Percentiles rank a stretch among this genome's conserved stretches.
Evolutionary conservation across 2,888 invertebrate species (phyloP).

Genomic region (Plebejus anna): DNA sequence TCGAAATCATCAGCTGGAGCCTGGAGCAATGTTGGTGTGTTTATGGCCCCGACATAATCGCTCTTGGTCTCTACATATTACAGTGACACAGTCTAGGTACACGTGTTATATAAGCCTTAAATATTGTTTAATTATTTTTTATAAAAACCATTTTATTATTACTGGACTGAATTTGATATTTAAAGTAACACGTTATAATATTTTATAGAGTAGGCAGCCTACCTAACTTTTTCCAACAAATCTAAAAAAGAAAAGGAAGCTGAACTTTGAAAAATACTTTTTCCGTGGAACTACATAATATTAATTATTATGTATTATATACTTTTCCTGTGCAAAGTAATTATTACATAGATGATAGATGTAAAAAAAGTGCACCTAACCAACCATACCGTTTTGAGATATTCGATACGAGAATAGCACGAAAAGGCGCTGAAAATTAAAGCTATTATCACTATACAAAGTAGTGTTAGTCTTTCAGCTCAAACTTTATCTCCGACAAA

Average conservation of each 20-base stretch:
- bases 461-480: slow-evolving; percentile 28
- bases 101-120: background rate
- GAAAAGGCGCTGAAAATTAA: slow-evolving; percentile 23
- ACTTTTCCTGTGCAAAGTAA: too few relatives aligned
- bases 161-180: too few relatives aligned
- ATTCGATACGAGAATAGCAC: background rate
- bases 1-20: slow-evolving; percentile 6
- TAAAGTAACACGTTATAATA: too few relatives aligned
- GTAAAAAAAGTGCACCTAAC: background rate
- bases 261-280: too few relatives aligned
- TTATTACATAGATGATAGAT: too few relatives aligned
- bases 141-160: too few relatives aligned
- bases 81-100: background rate
- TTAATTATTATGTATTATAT: too few relatives aligned
- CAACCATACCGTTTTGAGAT: background rate
- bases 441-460: slow-evolving; percentile 27
- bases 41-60: background rate
- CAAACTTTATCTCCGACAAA: slow-evolving; percentile 29
- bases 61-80: background rate
- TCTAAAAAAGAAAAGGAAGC: too few relatives aligned
- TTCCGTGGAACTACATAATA: too few relatives aligned
- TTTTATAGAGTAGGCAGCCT: too few relatives aligned
- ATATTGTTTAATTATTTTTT: background rate
- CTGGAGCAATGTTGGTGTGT: background rate
- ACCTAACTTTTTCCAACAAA: too few relatives aligned